A percentile compares a stretch with the other conserved stretches of the same genome.
These are phyloP conservation scores for Plumapathes pennacea DNA, from an alignment of 92 coral and sea anemone genomes.

Conservation along the genomic window DNA sequence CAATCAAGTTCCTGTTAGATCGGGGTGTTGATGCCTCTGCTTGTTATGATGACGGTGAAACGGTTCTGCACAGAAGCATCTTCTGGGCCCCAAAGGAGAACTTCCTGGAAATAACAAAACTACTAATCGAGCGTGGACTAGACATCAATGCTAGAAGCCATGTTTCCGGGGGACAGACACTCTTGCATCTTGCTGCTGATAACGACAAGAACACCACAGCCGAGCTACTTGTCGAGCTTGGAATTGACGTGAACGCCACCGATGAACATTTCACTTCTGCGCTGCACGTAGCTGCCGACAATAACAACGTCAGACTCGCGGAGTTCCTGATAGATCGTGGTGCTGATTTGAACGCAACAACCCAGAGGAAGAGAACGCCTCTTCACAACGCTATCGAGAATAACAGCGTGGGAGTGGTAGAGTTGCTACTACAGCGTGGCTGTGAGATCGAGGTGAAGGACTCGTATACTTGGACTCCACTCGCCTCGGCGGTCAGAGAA, in stretches of 20 bases:
- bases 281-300: constrained; percentile 2
- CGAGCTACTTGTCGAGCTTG: constrained; percentile 14
- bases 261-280: constrained; percentile 24
- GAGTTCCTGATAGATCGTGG: constrained; percentile 3
- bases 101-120: too few species aligned
- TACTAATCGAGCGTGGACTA: too few species aligned
- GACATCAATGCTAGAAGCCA: too few species aligned
- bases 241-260: constrained; percentile 8
- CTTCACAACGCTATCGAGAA: neutral
- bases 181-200: constrained; percentile 2
- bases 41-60: too few species aligned
- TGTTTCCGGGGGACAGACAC: too few species aligned
- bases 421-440: neutral
- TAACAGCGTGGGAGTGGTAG: neutral
- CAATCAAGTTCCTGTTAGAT: too few species aligned
- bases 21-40: too few species aligned
- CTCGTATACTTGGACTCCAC: neutral
- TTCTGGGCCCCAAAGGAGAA: too few species aligned
- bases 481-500: neutral
- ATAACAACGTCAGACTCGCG: neutral
- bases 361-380: neutral
- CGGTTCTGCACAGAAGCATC: too few species aligned
- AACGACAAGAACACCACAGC: neutral
- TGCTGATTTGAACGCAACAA: neutral
- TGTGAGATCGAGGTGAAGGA: neutral